Evolutionary conservation across 2,797 vertebrate genomes (phyloP).

Genomic region (Ataeniobius toweri): DNA sequence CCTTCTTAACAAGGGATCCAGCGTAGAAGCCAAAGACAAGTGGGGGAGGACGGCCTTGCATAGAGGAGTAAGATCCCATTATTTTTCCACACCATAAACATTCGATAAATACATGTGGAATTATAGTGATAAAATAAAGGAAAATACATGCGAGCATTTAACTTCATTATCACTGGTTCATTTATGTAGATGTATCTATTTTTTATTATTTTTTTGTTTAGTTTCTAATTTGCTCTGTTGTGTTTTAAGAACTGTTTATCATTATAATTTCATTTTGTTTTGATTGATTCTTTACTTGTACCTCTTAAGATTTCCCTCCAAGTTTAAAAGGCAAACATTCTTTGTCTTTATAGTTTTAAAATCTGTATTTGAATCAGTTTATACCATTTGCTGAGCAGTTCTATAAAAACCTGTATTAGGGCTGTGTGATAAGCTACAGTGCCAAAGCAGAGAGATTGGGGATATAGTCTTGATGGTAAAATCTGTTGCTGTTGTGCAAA

Average conservation of each 20-base stretch:
- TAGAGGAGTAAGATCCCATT: conserved; percentile 85
- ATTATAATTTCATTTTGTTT: background rate
- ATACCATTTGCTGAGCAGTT: background rate
- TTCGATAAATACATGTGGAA: background rate
- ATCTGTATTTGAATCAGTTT: background rate
- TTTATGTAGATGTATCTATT: background rate
- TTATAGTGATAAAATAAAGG: background rate
- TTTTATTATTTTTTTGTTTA: background rate
- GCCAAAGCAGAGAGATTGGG: background rate
- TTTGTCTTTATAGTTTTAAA: background rate
- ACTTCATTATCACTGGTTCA: background rate
- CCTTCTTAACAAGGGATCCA: conserved; percentile 94
- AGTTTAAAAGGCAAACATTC: background rate
- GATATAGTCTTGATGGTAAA: background rate
- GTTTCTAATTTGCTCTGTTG: background rate
- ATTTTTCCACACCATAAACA: background rate
- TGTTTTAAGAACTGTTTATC: too few species aligned
- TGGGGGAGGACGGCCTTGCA: conserved; percentile 96
- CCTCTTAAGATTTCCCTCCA: background rate
- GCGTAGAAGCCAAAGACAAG: conserved; percentile 97
- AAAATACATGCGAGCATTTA: background rate
- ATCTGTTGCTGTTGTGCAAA: background rate
- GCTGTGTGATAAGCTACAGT: too few species aligned
- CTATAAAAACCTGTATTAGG: background rate
- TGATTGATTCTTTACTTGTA: background rate